phyloP scores from a whole-genome alignment of 2,797 vertebrate genomes.

The Danio albolineatus region DNA sequence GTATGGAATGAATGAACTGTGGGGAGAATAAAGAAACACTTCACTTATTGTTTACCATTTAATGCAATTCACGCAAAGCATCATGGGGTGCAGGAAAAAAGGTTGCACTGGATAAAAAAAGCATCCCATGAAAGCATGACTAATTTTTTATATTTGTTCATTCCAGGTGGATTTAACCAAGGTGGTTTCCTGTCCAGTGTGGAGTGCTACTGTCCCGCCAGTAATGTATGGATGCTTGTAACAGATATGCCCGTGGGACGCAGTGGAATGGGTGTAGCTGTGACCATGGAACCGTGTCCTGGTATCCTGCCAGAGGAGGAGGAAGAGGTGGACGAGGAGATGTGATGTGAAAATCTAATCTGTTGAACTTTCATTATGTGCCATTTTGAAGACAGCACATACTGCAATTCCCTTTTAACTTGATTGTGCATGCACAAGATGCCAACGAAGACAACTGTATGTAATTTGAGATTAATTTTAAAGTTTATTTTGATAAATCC shows the following conservation, averaged over 20 bases:
- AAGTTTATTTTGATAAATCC: constrained; percentile 3
- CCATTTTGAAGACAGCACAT: constrained; percentile 18
- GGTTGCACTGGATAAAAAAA: too few species aligned
- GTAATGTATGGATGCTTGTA: constrained; percentile 78
- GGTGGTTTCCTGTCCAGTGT: constrained; percentile 81
- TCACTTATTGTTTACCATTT: too few species aligned
- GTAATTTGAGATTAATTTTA: not conserved
- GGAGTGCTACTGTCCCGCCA: constrained; percentile 80
- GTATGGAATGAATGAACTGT: too few species aligned
- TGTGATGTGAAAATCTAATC: constrained; percentile 13
- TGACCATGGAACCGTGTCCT: constrained; percentile 88
- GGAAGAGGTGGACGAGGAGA: constrained; percentile 62
- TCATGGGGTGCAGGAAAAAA: too few species aligned
- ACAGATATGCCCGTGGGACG: constrained; percentile 78
- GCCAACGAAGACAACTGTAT: constrained; percentile 5
- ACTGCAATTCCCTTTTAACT: not conserved
- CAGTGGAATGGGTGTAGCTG: constrained; percentile 85
- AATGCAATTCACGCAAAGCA: too few species aligned
- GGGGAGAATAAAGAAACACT: too few species aligned
- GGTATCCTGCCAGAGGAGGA: constrained; percentile 74
- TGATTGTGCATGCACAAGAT: not conserved
- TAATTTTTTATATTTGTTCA: not conserved
- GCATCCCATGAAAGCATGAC: not conserved
- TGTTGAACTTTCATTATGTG: constrained; percentile 7
- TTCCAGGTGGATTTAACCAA: constrained; percentile 84